These are phyloP conservation scores for Paradoxurus hermaphroditus DNA, from an alignment of 2,113 vertebrate genomes.

Conservation along the genomic window DNA sequence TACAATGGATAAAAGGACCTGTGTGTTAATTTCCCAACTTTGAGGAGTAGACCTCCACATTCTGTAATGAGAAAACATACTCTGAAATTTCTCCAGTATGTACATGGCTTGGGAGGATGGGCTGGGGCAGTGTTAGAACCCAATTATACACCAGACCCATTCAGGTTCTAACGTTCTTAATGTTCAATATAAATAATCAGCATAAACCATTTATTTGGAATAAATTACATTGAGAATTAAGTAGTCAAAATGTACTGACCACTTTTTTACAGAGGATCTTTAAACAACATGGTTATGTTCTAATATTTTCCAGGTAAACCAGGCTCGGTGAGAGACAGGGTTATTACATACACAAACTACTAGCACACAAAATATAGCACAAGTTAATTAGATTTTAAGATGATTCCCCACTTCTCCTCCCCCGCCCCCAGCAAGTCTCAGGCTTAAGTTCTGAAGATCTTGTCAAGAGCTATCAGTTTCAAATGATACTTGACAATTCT, in stretches of 20 bases:
- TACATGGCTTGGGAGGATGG: background rate
- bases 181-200: background rate
- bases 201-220: conserved; percentile 44
- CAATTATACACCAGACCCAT: background rate
- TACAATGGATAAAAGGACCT: background rate
- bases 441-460: background rate
- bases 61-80: background rate
- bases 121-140: background rate
- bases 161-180: background rate
- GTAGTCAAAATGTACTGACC: background rate
- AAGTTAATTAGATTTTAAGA: background rate
- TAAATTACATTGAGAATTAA: conserved; percentile 36
- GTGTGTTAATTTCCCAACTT: background rate
- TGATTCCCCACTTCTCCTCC: background rate
- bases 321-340: background rate
- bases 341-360: background rate
- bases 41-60: background rate
- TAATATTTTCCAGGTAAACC: background rate
- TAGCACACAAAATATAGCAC: background rate
- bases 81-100: background rate
- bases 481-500: background rate
- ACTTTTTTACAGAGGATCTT: background rate
- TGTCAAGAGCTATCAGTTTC: background rate
- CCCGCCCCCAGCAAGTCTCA: background rate
- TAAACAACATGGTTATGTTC: background rate